phyloP scores from a whole-genome alignment of 2,888 invertebrate species.

The Phortica okadai region DNA sequence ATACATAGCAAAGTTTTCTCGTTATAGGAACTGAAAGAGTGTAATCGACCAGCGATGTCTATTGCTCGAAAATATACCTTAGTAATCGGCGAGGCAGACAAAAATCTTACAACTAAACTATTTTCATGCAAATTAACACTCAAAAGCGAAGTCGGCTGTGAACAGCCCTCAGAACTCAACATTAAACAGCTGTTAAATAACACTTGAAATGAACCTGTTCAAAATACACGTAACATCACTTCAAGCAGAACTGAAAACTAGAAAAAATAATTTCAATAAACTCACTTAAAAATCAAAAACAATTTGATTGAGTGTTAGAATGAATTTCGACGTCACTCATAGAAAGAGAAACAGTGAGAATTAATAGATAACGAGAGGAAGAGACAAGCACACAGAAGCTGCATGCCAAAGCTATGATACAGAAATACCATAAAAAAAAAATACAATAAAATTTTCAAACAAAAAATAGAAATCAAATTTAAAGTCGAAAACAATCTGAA shows the following conservation, averaged over 20 bases:
- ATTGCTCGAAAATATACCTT: not conserved
- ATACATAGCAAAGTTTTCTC: slow-evolving; percentile 54
- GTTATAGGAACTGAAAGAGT: slow-evolving; percentile 52
- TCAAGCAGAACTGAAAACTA: not conserved
- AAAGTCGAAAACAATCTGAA: not conserved
- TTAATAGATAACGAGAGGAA: too few species aligned
- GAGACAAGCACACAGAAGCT: not conserved
- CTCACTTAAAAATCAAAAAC: not conserved
- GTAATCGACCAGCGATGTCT: slow-evolving; percentile 40
- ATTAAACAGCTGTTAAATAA: too few species aligned
- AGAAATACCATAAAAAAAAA: not conserved
- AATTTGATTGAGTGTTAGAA: not conserved
- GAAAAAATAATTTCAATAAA: not conserved
- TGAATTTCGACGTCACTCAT: not conserved
- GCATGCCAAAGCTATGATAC: slow-evolving; percentile 8
- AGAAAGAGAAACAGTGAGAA: too few species aligned
- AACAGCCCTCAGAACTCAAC: too few species aligned
- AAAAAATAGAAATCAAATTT: not conserved
- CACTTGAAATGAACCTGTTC: not conserved
- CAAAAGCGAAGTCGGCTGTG: too few species aligned
- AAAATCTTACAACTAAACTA: too few species aligned
- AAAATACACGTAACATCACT: too few species aligned
- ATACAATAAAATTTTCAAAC: not conserved
- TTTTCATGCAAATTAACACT: too few species aligned
- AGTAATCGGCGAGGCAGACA: too few species aligned